phyloP scores from a whole-genome alignment of 2,888 invertebrate species.

The Polyommatus icarus region DNA sequence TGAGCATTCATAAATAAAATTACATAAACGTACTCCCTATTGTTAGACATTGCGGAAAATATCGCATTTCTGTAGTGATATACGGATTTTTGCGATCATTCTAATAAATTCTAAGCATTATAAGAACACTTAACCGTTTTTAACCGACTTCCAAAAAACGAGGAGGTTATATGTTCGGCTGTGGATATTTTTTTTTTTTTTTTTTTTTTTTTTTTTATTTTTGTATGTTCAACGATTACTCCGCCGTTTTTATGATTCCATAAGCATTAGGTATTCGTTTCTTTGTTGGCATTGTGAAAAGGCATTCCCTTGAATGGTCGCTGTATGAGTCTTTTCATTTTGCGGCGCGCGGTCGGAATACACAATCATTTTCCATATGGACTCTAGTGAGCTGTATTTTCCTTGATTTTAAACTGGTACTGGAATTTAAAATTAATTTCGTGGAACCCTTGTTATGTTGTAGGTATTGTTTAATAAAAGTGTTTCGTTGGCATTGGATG shows the following conservation, averaged over 20 bases:
- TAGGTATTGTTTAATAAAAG: too few species aligned
- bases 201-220: too few species aligned
- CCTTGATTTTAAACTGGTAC: conserved; percentile 18
- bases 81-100: not conserved
- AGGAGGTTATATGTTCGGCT: too few species aligned
- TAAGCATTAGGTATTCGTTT: conserved; percentile 22
- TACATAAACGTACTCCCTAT: too few species aligned
- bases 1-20: too few species aligned
- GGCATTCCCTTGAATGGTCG: conserved; percentile 26
- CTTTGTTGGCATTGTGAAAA: conserved; percentile 27
- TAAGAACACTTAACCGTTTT: conserved; percentile 37
- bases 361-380: conserved; percentile 19
- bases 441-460: not conserved
- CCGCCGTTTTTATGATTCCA: not conserved
- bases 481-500: too few species aligned
- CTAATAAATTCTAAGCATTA: conserved; percentile 20
- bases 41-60: too few species aligned
- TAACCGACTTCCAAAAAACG: too few species aligned
- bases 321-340: conserved; percentile 24
- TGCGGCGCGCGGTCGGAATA: conserved; percentile 12
- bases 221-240: too few species aligned
- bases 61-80: not conserved
- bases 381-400: conserved; percentile 4
- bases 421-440: not conserved
- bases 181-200: too few species aligned